phyloP scores from a whole-genome alignment of 2,797 vertebrate species.

The Ptychobarbus kaznakovi region DNA sequence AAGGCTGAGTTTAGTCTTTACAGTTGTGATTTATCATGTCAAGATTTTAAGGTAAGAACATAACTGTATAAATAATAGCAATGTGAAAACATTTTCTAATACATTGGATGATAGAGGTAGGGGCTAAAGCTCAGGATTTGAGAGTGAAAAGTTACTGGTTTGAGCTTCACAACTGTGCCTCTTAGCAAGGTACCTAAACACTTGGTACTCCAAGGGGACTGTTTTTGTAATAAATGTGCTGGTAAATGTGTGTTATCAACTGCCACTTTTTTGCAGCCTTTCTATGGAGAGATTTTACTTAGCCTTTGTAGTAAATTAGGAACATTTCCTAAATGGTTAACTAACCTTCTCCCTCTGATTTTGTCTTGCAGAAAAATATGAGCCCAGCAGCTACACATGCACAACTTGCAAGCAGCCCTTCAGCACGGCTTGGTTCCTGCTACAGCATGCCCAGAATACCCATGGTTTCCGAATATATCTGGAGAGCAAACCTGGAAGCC shows the following conservation, averaged over 20 bases:
- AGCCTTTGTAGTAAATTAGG: background rate
- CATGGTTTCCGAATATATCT: slow-evolving; percentile 98
- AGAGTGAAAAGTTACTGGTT: background rate
- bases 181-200: background rate
- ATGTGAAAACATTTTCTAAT: background rate
- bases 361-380: slow-evolving; percentile 89
- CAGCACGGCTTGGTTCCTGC: slow-evolving; percentile 98
- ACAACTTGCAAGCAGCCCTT: slow-evolving; percentile 99
- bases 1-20: background rate
- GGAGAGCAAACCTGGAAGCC: slow-evolving; percentile 97
- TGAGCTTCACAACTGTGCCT: background rate
- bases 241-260: background rate
- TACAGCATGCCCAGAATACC: slow-evolving; percentile 98
- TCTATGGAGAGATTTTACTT: background rate
- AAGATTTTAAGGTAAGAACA: slow-evolving; percentile 14
- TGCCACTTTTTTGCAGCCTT: background rate
- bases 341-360: slow-evolving; percentile 53
- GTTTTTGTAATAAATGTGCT: background rate
- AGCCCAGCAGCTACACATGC: slow-evolving; percentile 99
- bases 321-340: slow-evolving; percentile 50
- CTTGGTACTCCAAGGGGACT: background rate
- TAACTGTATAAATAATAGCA: background rate
- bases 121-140: background rate
- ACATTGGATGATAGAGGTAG: background rate
- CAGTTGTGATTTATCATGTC: background rate